These are phyloP conservation scores for Meiosimyza decipiens DNA, from an alignment of 2,888 invertebrate species.

Conservation along the genomic window DNA sequence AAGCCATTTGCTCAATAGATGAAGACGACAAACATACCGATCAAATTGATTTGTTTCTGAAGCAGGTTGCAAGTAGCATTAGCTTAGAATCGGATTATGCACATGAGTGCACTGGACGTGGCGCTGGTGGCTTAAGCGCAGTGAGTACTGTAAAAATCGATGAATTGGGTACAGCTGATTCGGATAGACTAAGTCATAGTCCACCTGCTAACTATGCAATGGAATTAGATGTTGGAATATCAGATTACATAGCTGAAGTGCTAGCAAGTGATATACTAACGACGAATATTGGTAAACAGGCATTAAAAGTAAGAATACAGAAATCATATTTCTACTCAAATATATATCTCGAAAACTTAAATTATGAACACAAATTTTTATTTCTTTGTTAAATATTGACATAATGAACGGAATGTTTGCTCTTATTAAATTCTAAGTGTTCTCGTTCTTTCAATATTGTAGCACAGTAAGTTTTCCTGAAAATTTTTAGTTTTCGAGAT, in stretches of 20 bases:
- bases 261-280: constrained; percentile 75
- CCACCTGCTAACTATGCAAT: constrained; percentile 61
- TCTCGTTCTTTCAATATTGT: too few species aligned
- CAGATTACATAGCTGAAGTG: constrained; percentile 69
- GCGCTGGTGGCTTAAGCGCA: constrained; percentile 56
- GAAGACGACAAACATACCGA: constrained; percentile 83
- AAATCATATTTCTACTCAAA: neutral
- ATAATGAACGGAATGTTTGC: too few species aligned
- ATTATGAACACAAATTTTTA: too few species aligned
- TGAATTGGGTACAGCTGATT: constrained; percentile 55
- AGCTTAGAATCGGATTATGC: constrained; percentile 62
- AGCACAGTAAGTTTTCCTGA: too few species aligned
- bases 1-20: constrained; percentile 82
- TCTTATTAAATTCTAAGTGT: too few species aligned
- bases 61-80: constrained; percentile 69
- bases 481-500: too few species aligned
- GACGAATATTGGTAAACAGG: constrained; percentile 71
- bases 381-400: too few species aligned
- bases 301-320: constrained; percentile 65
- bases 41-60: constrained; percentile 75
- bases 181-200: constrained; percentile 60
- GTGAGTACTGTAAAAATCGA: constrained; percentile 64
- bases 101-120: constrained; percentile 39
- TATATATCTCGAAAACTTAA: neutral
- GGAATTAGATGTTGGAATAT: constrained; percentile 67